Evolutionary conservation across 2,113 vertebrate species (phyloP).

Genomic region (Todiramphus saurophagus): DNA sequence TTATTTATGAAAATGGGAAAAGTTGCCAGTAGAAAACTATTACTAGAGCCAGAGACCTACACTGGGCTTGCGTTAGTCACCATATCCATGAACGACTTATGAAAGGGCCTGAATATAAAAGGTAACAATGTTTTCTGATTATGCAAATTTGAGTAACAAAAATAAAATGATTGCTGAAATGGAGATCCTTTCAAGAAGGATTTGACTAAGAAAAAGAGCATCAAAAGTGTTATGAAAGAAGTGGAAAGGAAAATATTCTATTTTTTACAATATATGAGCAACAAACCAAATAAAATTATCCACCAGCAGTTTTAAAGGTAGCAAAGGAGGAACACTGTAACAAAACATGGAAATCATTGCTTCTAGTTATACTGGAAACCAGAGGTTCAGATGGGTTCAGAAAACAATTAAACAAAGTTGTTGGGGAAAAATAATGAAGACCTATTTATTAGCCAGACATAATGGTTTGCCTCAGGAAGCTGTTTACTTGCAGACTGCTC

Average conservation of each 20-base stretch:
- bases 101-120: not conserved
- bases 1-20: not conserved
- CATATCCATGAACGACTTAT: not conserved
- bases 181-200: not conserved
- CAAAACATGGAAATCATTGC: not conserved
- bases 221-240: not conserved
- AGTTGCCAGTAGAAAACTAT: not conserved
- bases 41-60: not conserved
- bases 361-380: not conserved
- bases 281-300: not conserved
- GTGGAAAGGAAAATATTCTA: not conserved
- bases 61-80: not conserved
- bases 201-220: not conserved
- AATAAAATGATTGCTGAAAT: not conserved
- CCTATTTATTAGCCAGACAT: not conserved
- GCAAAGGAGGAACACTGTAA: not conserved
- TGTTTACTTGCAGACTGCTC: not conserved
- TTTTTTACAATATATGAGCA: not conserved
- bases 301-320: not conserved
- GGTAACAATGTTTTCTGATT: not conserved
- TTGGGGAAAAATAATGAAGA: rapidly evolving
- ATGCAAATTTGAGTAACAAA: not conserved
- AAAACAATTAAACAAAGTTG: not conserved
- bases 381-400: not conserved
- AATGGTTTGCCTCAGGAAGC: not conserved